Evolutionary conservation across 2,888 invertebrate species (phyloP), one percentile per base, ranked within the genome.

Genomic region (Zhuqinia jingwanae): DNA sequence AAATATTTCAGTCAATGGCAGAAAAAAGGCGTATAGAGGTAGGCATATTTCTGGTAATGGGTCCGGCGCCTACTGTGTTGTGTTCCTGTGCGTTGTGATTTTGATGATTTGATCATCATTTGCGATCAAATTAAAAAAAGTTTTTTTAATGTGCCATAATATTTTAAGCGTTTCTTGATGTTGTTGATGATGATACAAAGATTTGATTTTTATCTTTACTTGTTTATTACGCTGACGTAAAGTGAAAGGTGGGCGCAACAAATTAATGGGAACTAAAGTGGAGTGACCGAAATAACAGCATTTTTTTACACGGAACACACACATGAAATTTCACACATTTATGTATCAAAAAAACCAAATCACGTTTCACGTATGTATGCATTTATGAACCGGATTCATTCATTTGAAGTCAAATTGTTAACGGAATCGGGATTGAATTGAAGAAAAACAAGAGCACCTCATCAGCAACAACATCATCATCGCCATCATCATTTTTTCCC

Each of bases 241-340:
- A 42, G 22, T 42, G 68, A 42, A 68, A 68, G 68, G 68, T 68
- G 68, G 68, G 68, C 42, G 68, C 68, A 68, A 68, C 42, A 68
- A 30, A 50, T 25, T 1, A 45, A 68, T 45, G 17, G 36, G 36
- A 65, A n/a, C n/a, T n/a, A n/a, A n/a, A 65, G 36, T 36, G 25
- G n/a, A 65, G 27, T 27, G 15, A 27, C 27, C 13, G 36, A 60
- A 60, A 60, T 53, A 53, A 53, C 15, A 53, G 53, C 17, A 17
- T 17, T 53, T n/a, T n/a, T 27, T 25, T 60, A 3, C 60, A 13
- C 58, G 17, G 20, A 53, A 53, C 60, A 60, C 27, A 13, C 20
- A 58, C 58, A 25, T 22, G 1, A 17, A 10, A 15, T 15, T 47
- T n/a, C 1, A 47, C 47, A 15, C n/a, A 47, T 47, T 47, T 47